These are phyloP conservation scores for Falco berigora DNA, from an alignment of 2,797 vertebrate genomes.

Conservation along the genomic window DNA sequence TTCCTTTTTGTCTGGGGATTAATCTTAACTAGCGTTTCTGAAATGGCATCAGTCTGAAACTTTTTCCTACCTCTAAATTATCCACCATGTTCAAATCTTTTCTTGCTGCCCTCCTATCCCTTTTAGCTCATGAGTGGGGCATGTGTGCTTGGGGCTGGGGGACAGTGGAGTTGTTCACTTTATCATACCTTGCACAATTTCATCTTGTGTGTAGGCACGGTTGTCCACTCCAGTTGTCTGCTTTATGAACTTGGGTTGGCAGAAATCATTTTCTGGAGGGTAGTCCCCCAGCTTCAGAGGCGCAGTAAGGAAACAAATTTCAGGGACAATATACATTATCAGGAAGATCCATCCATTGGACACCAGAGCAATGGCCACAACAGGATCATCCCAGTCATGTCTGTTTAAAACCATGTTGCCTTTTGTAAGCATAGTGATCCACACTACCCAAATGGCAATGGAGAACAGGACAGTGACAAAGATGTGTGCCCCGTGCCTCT, in stretches of 20 bases:
- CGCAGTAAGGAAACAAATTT: constrained; percentile 79
- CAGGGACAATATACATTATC: constrained; percentile 77
- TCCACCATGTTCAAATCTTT: background rate
- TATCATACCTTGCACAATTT: constrained; percentile 64
- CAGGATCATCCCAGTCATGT: constrained; percentile 82
- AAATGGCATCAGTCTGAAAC: background rate
- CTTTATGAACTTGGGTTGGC: constrained; percentile 70
- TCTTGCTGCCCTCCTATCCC: background rate
- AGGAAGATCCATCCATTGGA: constrained; percentile 88
- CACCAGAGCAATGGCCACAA: constrained; percentile 81
- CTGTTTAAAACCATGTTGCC: constrained; percentile 34
- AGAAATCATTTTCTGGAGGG: constrained; percentile 63
- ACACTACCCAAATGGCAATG: constrained; percentile 81
- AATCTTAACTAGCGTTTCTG: background rate
- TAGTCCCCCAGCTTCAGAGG: constrained; percentile 68
- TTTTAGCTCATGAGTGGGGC: background rate
- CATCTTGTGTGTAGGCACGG: constrained; percentile 77
- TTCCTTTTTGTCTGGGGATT: background rate
- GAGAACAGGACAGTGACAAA: constrained; percentile 80
- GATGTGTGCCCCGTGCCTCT: constrained; percentile 75
- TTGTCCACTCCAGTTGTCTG: constrained; percentile 78
- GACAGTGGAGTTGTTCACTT: background rate
- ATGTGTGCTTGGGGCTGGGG: background rate
- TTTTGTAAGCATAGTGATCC: constrained; percentile 82
- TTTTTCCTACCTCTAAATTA: background rate